These are phyloP conservation scores for Tragopan temminckii DNA, from an alignment of 2,797 vertebrate genomes.

Conservation along the genomic window DNA sequence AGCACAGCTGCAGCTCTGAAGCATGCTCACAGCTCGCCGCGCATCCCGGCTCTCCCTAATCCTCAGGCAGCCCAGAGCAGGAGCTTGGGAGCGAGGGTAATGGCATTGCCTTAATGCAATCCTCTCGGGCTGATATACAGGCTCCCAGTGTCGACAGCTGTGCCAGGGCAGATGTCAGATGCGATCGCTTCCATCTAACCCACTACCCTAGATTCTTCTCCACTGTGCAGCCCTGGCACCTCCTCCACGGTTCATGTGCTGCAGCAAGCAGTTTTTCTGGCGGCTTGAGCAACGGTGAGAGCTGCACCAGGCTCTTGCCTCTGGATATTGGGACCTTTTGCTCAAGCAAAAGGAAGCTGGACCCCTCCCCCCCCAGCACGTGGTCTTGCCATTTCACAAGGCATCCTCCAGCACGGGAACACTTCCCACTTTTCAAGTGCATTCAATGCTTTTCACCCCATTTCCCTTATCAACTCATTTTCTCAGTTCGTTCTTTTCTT, in stretches of 20 bases:
- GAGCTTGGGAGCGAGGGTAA: not conserved
- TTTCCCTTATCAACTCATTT: not conserved
- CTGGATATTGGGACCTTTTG: not conserved
- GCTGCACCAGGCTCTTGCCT: not conserved
- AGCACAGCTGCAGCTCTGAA: not conserved
- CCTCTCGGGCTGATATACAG: not conserved
- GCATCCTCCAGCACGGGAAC: fast-evolving
- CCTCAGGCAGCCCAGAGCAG: not conserved
- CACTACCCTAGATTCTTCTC: constrained; percentile 62
- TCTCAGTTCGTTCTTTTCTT: not conserved
- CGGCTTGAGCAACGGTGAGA: fast-evolving
- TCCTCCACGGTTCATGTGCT: fast-evolving
- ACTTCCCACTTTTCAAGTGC: not conserved
- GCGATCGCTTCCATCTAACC: constrained; percentile 56
- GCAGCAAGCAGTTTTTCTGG: not conserved
- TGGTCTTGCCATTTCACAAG: not conserved
- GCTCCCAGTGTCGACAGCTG: constrained; percentile 30
- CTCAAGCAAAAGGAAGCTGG: not conserved
- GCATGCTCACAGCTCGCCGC: fast-evolving
- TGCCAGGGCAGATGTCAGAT: constrained; percentile 53
- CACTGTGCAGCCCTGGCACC: not conserved
- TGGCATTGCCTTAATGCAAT: not conserved
- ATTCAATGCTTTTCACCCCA: not conserved
- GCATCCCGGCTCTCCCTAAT: constrained; percentile 1
- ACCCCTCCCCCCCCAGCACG: fast-evolving